These are phyloP conservation scores for Willowsia nigromaculata DNA, from an alignment of 2,888 invertebrate species.

Conservation along the genomic window DNA sequence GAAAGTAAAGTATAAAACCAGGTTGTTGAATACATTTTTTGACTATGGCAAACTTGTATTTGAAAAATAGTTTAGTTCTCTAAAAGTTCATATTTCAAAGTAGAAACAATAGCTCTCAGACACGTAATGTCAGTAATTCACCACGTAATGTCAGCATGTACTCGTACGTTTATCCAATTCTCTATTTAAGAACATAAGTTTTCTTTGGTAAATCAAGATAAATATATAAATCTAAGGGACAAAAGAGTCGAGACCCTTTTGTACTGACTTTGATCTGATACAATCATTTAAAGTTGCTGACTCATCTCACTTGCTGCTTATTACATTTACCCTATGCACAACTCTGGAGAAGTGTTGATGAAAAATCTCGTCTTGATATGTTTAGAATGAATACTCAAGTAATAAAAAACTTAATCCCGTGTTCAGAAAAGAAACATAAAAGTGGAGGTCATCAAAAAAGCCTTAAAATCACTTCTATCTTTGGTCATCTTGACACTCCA, in stretches of 20 bases:
- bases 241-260: conserved; percentile 12
- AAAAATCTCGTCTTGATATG: neutral
- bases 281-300: conserved; percentile 52
- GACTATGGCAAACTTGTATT: neutral
- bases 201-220: conserved; percentile 28
- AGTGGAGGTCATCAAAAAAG: conserved; percentile 35
- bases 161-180: neutral
- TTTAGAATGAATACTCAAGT: neutral
- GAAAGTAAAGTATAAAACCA: neutral
- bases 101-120: conserved; percentile 49
- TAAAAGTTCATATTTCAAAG: conserved; percentile 43
- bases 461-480: conserved; percentile 44
- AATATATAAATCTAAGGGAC: neutral
- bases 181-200: conserved; percentile 14
- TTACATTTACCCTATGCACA: neutral
- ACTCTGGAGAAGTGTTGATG: neutral
- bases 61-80: neutral
- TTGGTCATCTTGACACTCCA: conserved; percentile 52
- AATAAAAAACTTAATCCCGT: neutral
- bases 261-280: conserved; percentile 37
- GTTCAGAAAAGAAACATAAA: neutral
- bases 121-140: conserved; percentile 45
- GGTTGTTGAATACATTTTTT: neutral
- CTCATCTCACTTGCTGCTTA: neutral
- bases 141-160: neutral